A percentile compares a stretch with the other conserved stretches of the same genome.
phyloP scores from a whole-genome alignment of 2,797 vertebrate genomes.

The Melanotaenia nigrans region DNA sequence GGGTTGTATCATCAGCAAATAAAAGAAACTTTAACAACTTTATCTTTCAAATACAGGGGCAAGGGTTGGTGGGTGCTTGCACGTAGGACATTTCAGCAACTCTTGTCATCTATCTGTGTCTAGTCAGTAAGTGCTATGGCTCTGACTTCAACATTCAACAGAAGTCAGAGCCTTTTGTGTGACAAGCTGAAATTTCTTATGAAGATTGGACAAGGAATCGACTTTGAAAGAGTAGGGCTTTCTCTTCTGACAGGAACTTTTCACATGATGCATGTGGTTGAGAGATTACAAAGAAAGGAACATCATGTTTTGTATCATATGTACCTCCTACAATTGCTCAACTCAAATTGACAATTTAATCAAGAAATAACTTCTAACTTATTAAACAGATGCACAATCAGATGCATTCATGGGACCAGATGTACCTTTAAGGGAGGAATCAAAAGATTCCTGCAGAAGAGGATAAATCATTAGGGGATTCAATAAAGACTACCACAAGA shows the following conservation, averaged over 20 bases:
- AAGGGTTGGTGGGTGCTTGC: neutral
- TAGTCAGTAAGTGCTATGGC: neutral
- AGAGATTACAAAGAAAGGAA: neutral
- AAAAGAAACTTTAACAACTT: no score
- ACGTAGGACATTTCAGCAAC: neutral
- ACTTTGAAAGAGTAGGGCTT: neutral
- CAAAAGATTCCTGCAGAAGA: neutral
- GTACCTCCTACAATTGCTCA: neutral
- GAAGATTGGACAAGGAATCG: neutral
- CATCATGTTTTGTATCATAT: neutral
- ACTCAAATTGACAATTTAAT: neutral
- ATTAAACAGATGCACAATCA: neutral
- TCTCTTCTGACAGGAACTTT: neutral
- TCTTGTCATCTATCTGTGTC: neutral
- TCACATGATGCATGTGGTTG: neutral
- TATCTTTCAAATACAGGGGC: no score
- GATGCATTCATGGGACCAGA: neutral
- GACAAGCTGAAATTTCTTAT: neutral
- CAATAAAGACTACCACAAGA: neutral
- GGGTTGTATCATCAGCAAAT: no score
- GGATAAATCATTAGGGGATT: neutral
- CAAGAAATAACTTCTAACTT: neutral
- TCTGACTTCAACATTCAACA: neutral
- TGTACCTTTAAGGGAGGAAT: neutral
- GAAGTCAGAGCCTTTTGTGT: neutral